phyloP scores from a whole-genome alignment of 2,888 invertebrate genomes.

The Tetrapedia diversipes region DNA sequence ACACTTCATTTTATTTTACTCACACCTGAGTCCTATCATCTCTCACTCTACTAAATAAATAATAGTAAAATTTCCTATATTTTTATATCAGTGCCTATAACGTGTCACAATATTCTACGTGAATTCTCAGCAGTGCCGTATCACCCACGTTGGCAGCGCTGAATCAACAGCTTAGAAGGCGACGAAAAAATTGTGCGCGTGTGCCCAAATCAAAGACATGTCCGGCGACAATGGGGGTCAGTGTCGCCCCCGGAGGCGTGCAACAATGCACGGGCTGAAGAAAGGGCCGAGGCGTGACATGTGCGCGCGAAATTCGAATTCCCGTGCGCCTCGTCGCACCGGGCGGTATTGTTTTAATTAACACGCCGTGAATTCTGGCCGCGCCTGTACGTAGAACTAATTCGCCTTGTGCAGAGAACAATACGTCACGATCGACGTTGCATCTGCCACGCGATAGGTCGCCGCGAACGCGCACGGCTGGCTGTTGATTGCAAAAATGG shows the following conservation, averaged over 20 bases:
- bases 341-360: conserved; percentile 78
- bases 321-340: conserved; percentile 41
- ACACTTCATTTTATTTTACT: too few species aligned
- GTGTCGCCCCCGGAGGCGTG: background rate
- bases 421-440: conserved; percentile 65
- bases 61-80: too few species aligned
- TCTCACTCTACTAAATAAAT: too few species aligned
- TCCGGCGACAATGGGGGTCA: background rate
- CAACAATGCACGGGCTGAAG: conserved; percentile 9
- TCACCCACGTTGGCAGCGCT: too few species aligned
- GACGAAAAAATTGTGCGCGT: too few species aligned
- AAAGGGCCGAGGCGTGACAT: conserved; percentile 56
- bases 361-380: conserved; percentile 73
- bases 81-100: too few species aligned
- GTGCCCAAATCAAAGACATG: background rate
- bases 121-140: too few species aligned
- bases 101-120: too few species aligned
- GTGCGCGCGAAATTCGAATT: conserved; percentile 64
- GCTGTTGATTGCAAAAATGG: conserved; percentile 60
- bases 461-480: conserved; percentile 35
- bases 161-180: too few species aligned
- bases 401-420: conserved; percentile 66
- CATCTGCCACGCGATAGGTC: conserved; percentile 58
- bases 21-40: too few species aligned
- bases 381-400: conserved; percentile 65